These are phyloP conservation scores for Istiophorus platypterus DNA, from an alignment of 2,113 vertebrate species.

Conservation along the genomic window DNA sequence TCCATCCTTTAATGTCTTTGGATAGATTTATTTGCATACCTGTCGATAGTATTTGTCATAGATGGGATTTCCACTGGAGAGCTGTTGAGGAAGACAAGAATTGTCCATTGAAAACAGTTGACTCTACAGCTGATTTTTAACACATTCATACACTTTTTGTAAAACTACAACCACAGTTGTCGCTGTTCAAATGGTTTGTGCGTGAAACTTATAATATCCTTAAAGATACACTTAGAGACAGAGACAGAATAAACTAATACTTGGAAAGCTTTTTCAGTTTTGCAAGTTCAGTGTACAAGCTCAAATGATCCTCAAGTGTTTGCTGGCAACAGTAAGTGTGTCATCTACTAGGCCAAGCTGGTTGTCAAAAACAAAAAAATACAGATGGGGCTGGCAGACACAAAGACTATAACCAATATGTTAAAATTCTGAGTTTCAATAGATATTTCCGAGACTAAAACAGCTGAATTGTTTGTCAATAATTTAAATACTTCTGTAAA, in stretches of 20 bases:
- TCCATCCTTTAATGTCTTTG: background rate
- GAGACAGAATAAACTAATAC: background rate
- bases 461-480: constrained; percentile 9
- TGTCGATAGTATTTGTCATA: constrained; percentile 99
- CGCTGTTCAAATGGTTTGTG: background rate
- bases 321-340: constrained; percentile 20
- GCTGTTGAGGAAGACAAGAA: constrained; percentile 79
- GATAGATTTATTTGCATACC: constrained; percentile 83
- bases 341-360: background rate
- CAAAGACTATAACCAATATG: constrained; percentile 19
- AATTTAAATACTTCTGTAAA: constrained; percentile 1
- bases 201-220: background rate
- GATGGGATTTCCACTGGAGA: constrained; percentile 96
- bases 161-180: background rate
- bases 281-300: background rate
- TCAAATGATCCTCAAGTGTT: constrained; percentile 26
- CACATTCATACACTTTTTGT: background rate
- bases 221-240: background rate
- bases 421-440: background rate
- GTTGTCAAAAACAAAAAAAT: constrained; percentile 20
- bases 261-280: background rate
- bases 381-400: constrained; percentile 34
- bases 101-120: background rate
- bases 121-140: background rate
- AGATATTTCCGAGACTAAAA: background rate